Evolutionary conservation across 2,113 vertebrate species (phyloP).

Genomic region (Sterna hirundo): DNA sequence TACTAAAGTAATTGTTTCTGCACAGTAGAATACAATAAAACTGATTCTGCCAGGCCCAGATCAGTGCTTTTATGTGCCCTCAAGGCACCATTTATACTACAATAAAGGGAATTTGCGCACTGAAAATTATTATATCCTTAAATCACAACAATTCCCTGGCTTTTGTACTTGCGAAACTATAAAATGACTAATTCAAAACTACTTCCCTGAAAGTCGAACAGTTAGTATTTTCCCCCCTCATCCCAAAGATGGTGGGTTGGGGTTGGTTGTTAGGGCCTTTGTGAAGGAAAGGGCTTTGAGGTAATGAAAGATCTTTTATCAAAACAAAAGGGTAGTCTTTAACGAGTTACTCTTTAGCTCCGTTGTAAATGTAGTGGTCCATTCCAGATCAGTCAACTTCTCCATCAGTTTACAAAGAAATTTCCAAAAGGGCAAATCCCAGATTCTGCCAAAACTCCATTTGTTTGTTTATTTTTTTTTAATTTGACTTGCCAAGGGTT

Average conservation of each 20-base stretch:
- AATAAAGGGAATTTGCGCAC: background rate
- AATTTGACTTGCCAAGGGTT: slow-evolving; percentile 43
- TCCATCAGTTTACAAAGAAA: slow-evolving; percentile 8
- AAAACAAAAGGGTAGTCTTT: background rate
- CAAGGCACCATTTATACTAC: slow-evolving; percentile 21
- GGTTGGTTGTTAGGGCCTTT: background rate
- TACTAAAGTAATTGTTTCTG: slow-evolving; percentile 39
- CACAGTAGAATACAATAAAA: slow-evolving; percentile 57
- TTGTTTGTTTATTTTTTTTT: slow-evolving; percentile 57
- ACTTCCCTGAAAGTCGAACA: background rate
- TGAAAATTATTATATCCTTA: slow-evolving; percentile 34
- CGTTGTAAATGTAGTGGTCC: background rate
- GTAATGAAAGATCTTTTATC: slow-evolving; percentile 7
- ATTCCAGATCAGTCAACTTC: slow-evolving; percentile 39
- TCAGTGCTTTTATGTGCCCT: slow-evolving; percentile 43
- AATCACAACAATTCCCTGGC: slow-evolving; percentile 18
- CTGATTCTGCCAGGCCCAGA: slow-evolving; percentile 26
- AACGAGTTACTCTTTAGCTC: background rate
- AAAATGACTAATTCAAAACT: background rate
- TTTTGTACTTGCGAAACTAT: background rate
- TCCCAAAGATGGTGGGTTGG: background rate
- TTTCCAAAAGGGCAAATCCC: slow-evolving; percentile 14
- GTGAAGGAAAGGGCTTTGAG: background rate
- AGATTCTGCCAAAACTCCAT: slow-evolving; percentile 33
- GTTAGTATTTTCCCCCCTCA: background rate